phyloP scores from a whole-genome alignment of 2,888 invertebrate species.

The Sympetrum striolatum region DNA sequence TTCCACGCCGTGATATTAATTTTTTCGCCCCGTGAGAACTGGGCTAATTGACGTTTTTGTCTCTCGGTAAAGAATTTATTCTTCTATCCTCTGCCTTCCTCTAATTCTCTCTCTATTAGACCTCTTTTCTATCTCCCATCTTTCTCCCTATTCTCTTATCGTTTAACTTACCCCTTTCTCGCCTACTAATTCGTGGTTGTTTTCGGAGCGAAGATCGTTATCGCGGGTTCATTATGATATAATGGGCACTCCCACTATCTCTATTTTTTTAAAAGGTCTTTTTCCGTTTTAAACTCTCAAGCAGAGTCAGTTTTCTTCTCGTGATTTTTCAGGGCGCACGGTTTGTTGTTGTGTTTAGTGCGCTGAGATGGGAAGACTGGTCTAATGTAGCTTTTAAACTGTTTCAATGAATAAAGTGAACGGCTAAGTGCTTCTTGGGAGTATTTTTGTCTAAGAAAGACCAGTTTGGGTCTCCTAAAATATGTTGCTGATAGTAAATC shows the following conservation, averaged over 20 bases:
- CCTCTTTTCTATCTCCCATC: conserved; percentile 44
- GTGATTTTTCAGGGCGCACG: not conserved
- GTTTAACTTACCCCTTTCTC: not conserved
- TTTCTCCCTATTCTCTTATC: conserved; percentile 3
- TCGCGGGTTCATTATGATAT: not conserved
- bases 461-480: no score
- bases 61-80: conserved; percentile 24
- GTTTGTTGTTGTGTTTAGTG: not conserved
- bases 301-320: not conserved
- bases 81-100: conserved; percentile 44
- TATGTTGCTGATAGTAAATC: no score
- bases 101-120: conserved; percentile 23
- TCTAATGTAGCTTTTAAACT: no score
- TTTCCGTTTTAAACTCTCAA: not conserved
- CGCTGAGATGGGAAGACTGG: no score
- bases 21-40: conserved; percentile 1
- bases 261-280: not conserved
- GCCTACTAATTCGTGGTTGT: not conserved
- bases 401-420: no score
- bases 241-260: not conserved
- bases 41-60: not conserved
- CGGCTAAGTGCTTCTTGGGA: no score
- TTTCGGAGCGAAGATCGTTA: not conserved
- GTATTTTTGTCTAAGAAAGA: no score
- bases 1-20: not conserved